These are phyloP conservation scores for Scaptomyza polygonia DNA, from an alignment of 2,888 invertebrate genomes.

Conservation along the genomic window DNA sequence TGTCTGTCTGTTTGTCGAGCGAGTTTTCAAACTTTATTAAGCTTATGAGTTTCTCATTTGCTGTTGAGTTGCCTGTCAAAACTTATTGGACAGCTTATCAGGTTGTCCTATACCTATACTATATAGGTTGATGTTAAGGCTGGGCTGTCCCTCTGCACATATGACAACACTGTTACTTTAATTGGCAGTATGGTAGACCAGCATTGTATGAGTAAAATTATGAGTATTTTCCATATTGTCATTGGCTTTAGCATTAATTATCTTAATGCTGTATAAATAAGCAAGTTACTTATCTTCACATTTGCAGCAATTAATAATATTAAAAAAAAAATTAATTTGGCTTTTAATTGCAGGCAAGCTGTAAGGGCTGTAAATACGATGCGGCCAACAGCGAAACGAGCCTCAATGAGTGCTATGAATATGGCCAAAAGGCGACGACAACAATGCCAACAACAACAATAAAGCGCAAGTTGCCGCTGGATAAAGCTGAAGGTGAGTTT, in stretches of 20 bases:
- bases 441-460: constrained; percentile 25
- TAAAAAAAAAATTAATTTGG: constrained; percentile 8
- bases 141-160: background rate
- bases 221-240: background rate
- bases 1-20: background rate
- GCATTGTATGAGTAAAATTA: background rate
- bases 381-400: constrained; percentile 81
- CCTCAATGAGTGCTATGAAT: constrained; percentile 80
- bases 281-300: constrained; percentile 4
- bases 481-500: constrained; percentile 77
- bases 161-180: background rate
- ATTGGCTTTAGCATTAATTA: background rate
- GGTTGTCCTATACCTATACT: background rate
- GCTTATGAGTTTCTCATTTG: background rate
- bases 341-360: constrained; percentile 76
- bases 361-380: constrained; percentile 84
- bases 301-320: constrained; percentile 20
- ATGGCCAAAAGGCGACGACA: constrained; percentile 55
- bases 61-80: constrained; percentile 2
- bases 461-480: constrained; percentile 54
- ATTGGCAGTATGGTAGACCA: background rate
- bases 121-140: background rate
- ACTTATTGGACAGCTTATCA: background rate
- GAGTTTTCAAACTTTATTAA: background rate
- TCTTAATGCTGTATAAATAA: constrained; percentile 12